phyloP scores from a whole-genome alignment of 2,888 invertebrate genomes.

The Aspidiotus destructor region DNA sequence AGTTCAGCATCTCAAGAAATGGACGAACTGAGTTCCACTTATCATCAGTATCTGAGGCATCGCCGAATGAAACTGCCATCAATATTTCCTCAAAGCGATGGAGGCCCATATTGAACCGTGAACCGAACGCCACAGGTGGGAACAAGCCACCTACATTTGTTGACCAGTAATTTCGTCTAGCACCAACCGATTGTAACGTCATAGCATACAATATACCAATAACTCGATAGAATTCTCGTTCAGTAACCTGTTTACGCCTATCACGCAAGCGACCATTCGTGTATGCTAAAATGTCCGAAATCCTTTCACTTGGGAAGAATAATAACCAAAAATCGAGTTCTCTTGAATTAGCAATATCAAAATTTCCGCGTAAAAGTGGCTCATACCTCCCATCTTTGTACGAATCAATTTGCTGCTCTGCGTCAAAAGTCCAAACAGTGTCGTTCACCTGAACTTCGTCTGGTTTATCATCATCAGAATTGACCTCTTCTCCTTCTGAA shows the following conservation, averaged over 20 bases:
- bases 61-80: not conserved
- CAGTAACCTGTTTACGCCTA: not conserved
- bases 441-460: not conserved
- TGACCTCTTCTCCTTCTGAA: not conserved
- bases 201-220: slow-evolving; percentile 9
- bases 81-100: slow-evolving; percentile 5
- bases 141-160: not conserved
- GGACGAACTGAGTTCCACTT: not conserved
- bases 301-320: not conserved
- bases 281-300: not conserved
- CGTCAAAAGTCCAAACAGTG: not conserved
- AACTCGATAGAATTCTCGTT: not conserved
- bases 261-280: not conserved
- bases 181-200: not conserved
- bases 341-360: too few relatives aligned
- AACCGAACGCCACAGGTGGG: not conserved
- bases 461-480: not conserved
- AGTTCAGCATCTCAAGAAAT: not conserved
- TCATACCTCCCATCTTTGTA: not conserved
- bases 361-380: too few relatives aligned
- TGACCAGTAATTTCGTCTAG: slow-evolving; percentile 6
- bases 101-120: not conserved
- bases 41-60: not conserved
- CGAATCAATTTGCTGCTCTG: not conserved
- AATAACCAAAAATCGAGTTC: too few relatives aligned